These are phyloP conservation scores for Branchinecta lynchi DNA, from an alignment of 1,140 invertebrate species.

Conservation along the genomic window DNA sequence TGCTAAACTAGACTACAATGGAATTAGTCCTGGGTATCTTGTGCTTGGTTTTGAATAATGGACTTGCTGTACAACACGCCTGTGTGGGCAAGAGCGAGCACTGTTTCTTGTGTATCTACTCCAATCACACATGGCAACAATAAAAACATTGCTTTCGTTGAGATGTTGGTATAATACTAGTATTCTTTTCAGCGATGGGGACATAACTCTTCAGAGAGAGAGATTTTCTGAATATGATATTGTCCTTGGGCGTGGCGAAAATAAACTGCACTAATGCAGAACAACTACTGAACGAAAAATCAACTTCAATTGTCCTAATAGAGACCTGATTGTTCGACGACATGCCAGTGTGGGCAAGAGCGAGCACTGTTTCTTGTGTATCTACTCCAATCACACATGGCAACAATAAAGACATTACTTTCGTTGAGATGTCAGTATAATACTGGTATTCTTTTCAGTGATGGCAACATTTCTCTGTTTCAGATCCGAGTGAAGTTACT, in stretches of 20 bases:
- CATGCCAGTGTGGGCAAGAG: constrained; percentile 20
- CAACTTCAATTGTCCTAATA: too few species aligned
- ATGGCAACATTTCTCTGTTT: background rate
- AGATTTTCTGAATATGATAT: too few species aligned
- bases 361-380: constrained; percentile 17
- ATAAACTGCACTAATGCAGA: too few species aligned
- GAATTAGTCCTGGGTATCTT: too few species aligned
- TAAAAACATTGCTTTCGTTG: constrained; percentile 17
- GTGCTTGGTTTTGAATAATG: too few species aligned
- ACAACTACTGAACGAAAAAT: too few species aligned
- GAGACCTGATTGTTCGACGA: too few species aligned
- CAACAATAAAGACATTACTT: constrained; percentile 12
- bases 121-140: constrained; percentile 19
- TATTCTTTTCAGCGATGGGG: background rate
- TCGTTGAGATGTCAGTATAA: constrained; percentile 16
- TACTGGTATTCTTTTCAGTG: constrained; percentile 12
- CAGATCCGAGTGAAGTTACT: too few species aligned
- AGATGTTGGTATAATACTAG: background rate
- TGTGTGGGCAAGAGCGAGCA: constrained; percentile 19
- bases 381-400: constrained; percentile 19
- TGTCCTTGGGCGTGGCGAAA: too few species aligned
- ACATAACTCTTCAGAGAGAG: background rate
- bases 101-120: constrained; percentile 17
- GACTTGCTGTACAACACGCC: background rate
- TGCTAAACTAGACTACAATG: too few species aligned